Evolutionary conservation across 1,140 invertebrate species (phyloP).

Genomic region (Nephila pilipes): DNA sequence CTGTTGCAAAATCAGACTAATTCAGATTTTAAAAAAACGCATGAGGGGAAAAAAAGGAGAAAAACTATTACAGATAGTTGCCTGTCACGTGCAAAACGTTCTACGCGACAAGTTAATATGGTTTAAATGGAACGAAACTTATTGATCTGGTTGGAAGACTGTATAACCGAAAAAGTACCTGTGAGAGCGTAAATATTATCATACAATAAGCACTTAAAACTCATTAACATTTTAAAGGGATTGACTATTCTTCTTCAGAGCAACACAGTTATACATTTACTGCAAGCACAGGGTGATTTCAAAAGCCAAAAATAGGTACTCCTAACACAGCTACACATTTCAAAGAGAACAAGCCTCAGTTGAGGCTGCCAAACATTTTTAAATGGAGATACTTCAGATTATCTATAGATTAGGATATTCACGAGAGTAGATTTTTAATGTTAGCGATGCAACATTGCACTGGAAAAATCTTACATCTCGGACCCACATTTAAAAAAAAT

Average conservation of each 20-base stretch:
- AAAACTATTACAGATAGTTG: not conserved
- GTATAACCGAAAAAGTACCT: conserved; percentile 29
- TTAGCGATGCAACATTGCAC: conserved; percentile 81
- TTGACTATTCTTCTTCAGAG: conserved; percentile 20
- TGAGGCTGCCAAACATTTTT: conserved; percentile 80
- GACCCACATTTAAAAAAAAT: conserved; percentile 80
- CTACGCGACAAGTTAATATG: not conserved
- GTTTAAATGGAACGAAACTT: conserved; percentile 21
- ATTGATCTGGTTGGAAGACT: conserved; percentile 49
- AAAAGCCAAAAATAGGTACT: conserved; percentile 10
- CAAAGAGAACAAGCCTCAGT: conserved; percentile 80
- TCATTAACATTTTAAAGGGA: conserved; percentile 33
- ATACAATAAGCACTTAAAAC: conserved; percentile 51
- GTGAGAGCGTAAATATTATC: conserved; percentile 8
- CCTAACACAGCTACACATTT: conserved; percentile 11
- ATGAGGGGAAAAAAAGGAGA: not conserved
- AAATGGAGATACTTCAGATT: conserved; percentile 79
- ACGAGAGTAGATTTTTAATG: conserved; percentile 81
- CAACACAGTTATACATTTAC: not conserved
- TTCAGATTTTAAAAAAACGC: conserved; percentile 2
- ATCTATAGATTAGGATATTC: conserved; percentile 80
- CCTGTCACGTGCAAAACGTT: not conserved
- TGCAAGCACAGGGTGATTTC: conserved; percentile 27
- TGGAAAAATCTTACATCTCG: conserved; percentile 82
- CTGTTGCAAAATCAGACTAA: conserved; percentile 14